Conservation (phyloP, 2,113 vertebrate species). For the Seriola quinqueradiata region DNA sequence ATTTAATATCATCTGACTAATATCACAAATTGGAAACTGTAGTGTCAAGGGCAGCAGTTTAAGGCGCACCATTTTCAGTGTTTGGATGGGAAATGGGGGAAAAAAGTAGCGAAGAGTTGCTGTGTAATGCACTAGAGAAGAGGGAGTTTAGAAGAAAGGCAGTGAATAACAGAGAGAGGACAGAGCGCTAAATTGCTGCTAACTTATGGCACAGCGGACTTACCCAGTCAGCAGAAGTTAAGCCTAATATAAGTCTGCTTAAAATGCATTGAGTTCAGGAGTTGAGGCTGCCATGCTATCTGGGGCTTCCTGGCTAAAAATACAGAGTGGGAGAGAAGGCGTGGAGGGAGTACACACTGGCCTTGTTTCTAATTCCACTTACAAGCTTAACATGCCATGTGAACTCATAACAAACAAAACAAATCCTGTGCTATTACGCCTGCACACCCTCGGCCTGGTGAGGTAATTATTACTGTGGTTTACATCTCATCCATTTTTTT, state of each 20-base stretch:
- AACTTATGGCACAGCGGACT: slow-evolving; percentile 15
- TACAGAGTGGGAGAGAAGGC: slow-evolving; percentile 49
- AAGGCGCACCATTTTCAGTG: neutral
- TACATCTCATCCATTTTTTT: neutral
- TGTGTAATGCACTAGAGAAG: slow-evolving; percentile 24
- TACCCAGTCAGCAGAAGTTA: slow-evolving; percentile 40
- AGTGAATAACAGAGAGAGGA: slow-evolving; percentile 10
- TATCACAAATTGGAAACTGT: neutral
- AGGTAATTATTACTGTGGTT: neutral
- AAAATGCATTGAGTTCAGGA: slow-evolving; percentile 68
- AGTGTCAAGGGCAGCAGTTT: neutral
- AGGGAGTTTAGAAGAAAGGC: slow-evolving; percentile 1
- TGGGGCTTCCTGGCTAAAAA: slow-evolving; percentile 72
- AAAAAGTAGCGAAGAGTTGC: neutral
- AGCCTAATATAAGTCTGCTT: slow-evolving; percentile 59
- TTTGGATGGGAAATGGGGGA: neutral
- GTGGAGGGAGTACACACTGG: slow-evolving; percentile 54
- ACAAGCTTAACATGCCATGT: slow-evolving; percentile 37
- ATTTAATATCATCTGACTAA: slow-evolving; percentile 15
- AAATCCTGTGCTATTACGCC: neutral
- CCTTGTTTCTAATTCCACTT: slow-evolving; percentile 71
- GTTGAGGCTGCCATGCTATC: slow-evolving; percentile 53
- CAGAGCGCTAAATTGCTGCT: slow-evolving; percentile 21
- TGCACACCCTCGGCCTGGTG: slow-evolving; percentile 6
- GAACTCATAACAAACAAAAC: slow-evolving; percentile 53